These are phyloP conservation scores for Tridacna crocea DNA, from an alignment of 2,888 invertebrate genomes.

Conservation along the genomic window DNA sequence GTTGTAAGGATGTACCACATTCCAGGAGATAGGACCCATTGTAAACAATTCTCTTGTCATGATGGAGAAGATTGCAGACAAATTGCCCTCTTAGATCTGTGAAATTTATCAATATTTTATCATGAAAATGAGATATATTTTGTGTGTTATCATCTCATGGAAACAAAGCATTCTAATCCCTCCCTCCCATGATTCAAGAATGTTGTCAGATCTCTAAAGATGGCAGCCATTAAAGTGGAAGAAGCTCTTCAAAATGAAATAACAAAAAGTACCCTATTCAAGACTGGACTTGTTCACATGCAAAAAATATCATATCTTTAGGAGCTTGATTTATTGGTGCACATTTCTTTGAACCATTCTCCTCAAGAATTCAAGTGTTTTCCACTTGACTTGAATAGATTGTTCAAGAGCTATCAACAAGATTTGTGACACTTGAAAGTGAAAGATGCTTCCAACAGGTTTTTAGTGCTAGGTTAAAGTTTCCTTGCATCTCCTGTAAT, in stretches of 20 bases:
- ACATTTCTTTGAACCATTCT: conserved; percentile 30
- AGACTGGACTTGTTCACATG: conserved; percentile 29
- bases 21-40: conserved; percentile 14
- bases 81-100: conserved; percentile 54
- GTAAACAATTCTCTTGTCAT: conserved; percentile 42
- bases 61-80: conserved; percentile 52
- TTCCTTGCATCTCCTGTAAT: neutral
- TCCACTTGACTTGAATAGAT: conserved; percentile 28
- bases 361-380: conserved; percentile 28
- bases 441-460: conserved; percentile 26
- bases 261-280: conserved; percentile 19
- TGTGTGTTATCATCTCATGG: conserved; percentile 37
- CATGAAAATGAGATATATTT: conserved; percentile 57
- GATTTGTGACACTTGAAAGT: conserved; percentile 28
- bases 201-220: neutral
- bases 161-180: conserved; percentile 50
- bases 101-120: conserved; percentile 54
- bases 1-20: neutral
- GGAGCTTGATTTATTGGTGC: conserved; percentile 20
- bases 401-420: conserved; percentile 3
- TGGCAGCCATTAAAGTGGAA: neutral
- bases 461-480: neutral
- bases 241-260: conserved; percentile 40
- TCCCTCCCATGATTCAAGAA: neutral
- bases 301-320: conserved; percentile 7